Evolutionary conservation across 64 coral and sea anemone species (phyloP).

Genomic region (Pocillopora verrucosa): DNA sequence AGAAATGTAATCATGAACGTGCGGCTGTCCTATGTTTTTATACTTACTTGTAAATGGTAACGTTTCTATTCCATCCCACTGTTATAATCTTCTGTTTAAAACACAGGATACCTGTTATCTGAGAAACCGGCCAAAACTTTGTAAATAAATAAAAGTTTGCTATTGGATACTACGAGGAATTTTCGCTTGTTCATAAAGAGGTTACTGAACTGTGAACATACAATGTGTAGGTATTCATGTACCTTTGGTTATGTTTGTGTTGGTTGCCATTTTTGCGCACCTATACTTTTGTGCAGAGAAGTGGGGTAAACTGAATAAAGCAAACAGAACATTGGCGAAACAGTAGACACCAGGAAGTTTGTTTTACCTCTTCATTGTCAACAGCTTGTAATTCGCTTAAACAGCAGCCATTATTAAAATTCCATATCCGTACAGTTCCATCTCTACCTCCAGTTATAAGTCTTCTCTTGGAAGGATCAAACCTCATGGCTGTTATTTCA

Average conservation of each 20-base stretch:
- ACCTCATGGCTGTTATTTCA: constrained; percentile 95
- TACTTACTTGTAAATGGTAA: constrained; percentile 80
- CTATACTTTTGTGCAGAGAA: too few relatives aligned
- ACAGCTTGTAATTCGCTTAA: constrained; percentile 65
- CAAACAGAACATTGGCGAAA: too few relatives aligned
- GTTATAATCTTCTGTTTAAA: constrained; percentile 94
- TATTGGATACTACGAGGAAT: neutral
- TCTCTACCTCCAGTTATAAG: constrained; percentile 85
- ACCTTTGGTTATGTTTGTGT: too few relatives aligned
- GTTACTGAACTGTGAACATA: too few relatives aligned
- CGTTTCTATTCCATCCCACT: constrained; percentile 93
- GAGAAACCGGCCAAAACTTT: neutral
- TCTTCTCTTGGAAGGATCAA: constrained; percentile 83
- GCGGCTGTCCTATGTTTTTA: neutral
- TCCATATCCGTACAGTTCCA: constrained; percentile 91
- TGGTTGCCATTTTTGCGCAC: too few relatives aligned
- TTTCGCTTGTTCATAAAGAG: neutral
- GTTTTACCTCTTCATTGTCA: constrained; percentile 79
- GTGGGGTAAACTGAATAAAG: too few relatives aligned
- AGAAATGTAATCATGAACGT: too few relatives aligned
- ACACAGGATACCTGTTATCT: constrained; percentile 93
- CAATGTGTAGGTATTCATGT: too few relatives aligned
- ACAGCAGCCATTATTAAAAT: constrained; percentile 96
- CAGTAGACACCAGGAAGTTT: too few relatives aligned
- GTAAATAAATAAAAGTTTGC: too few relatives aligned